phyloP scores from a whole-genome alignment of 2,113 vertebrate genomes.

The Nipponia nippon region DNA sequence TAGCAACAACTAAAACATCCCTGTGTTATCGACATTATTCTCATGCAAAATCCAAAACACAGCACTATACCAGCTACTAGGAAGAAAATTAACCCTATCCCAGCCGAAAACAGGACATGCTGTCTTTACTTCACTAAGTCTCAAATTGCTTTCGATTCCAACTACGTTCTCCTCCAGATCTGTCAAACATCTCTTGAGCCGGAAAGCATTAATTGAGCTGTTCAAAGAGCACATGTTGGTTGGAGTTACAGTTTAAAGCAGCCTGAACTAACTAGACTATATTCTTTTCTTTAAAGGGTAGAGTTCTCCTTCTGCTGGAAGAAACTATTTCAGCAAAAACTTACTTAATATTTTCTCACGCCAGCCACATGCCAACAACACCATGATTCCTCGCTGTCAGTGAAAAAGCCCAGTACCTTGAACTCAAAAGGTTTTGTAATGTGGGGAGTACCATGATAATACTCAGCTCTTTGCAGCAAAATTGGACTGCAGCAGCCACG shows the following conservation, averaged over 20 bases:
- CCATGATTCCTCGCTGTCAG: rapidly evolving
- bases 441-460: not conserved
- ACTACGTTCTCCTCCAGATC: not conserved
- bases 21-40: no score
- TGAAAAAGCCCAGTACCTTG: not conserved
- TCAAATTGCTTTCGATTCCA: not conserved
- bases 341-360: not conserved
- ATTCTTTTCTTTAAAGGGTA: not conserved
- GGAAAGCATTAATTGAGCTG: not conserved
- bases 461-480: not conserved
- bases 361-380: not conserved
- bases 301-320: not conserved
- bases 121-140: not conserved
- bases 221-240: not conserved
- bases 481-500: rapidly evolving
- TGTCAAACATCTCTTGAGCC: not conserved
- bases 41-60: no score
- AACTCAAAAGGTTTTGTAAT: not conserved
- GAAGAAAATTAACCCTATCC: no score
- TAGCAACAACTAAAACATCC: no score
- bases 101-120: not conserved
- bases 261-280: not conserved
- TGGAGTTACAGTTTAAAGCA: not conserved
- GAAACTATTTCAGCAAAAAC: not conserved
- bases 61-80: no score